A percentile compares a stretch with the other conserved stretches of the same genome.
phyloP scores from a whole-genome alignment of 2,113 vertebrate genomes.

The Pantherophis guttatus region DNA sequence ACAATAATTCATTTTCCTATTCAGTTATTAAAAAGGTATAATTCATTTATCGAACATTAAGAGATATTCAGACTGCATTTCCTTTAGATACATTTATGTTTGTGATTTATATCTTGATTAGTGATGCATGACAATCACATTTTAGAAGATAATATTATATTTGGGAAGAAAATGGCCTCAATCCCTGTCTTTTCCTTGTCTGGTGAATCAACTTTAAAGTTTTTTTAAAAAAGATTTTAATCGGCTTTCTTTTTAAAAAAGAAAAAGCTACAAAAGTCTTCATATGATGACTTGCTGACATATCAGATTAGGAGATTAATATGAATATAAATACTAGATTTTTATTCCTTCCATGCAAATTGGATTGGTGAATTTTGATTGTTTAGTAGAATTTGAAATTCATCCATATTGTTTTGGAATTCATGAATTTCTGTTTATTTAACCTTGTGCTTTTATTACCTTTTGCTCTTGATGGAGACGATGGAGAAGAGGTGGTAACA shows the following conservation, averaged over 20 bases:
- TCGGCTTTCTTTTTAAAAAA: not conserved
- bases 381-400: fast-evolving
- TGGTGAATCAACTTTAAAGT: not conserved
- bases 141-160: slow-evolving; percentile 20
- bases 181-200: not conserved
- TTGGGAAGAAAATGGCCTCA: slow-evolving; percentile 9
- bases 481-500: slow-evolving; percentile 86
- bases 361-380: fast-evolving
- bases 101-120: slow-evolving; percentile 20
- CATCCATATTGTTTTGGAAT: fast-evolving
- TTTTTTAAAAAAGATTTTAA: not conserved
- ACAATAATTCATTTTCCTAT: not conserved
- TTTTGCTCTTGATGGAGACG: slow-evolving; percentile 91
- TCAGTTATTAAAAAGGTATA: slow-evolving; percentile 1
- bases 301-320: not conserved
- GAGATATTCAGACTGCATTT: not conserved
- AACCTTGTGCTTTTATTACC: slow-evolving; percentile 69
- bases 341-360: not conserved
- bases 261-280: not conserved
- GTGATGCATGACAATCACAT: not conserved
- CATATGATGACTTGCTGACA: not conserved
- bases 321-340: not conserved
- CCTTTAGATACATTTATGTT: not conserved
- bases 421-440: not conserved
- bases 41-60: not conserved